Evolutionary conservation across 2,797 vertebrate species (phyloP), one percentile per base, ranked within the genome.

Genomic region (Zenarchopterus dispar): DNA sequence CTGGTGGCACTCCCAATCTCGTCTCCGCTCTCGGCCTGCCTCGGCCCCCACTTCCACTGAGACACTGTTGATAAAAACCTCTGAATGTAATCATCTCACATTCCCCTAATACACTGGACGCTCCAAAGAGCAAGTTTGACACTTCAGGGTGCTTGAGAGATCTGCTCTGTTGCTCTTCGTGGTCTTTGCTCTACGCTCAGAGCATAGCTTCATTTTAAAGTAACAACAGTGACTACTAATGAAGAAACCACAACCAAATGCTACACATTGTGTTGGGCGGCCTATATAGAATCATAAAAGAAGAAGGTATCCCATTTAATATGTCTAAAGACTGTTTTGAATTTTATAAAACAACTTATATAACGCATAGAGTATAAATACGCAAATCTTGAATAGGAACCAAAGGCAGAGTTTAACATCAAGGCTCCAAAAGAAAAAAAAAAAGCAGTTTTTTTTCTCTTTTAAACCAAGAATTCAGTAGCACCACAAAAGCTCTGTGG

Each of bases 41-140:
- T 59, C 53, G 67, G 48, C 63, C 67, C 67, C 74, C 57, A 66
- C 70, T 77, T 76, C 62, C 66, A 80, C 73, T 56, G 67, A 82
- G 81, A 83, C 68, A 80, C 75, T 77, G 71, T 78, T 85, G 84
- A 84, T 82, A 77, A 87, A 78, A 84, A 73, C 51, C 73, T 80
- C 75, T 80, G 72, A 86, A 84, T 81, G 64, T 62, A 79, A 86
- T 87, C 77, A 81, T 84, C 65, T 80, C 67, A 66, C 58, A 78
- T 84, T 77, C 63, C 72, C 53, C 69, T 64, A 78, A 80, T 56
- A 70, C 69, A 63, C 47, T 22, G 60, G 68, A 88, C 66, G 65
- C 54, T 33, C 66, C 62, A 48, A 62, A 73, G 70, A 33, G 22
- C 62, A 16, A 39, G 36, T 13, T 39, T 39, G 36, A 39, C 36